Base-by-base conservation (phyloP, 2,113 vertebrate species). In the Platichthys flesus region DNA sequence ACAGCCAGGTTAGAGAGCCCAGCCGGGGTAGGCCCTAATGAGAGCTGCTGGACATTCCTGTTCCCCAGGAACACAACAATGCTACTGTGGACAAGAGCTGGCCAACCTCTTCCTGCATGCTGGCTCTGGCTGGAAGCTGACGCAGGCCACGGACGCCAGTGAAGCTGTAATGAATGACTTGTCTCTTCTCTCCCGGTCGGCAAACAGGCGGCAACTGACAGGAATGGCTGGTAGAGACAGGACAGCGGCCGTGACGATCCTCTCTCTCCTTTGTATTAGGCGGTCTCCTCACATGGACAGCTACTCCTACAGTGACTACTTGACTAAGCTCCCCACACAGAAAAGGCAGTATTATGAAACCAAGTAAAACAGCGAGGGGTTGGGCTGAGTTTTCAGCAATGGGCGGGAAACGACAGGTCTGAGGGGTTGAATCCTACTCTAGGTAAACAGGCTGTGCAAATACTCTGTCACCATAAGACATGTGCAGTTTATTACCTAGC, bases 71-170 rank as follows among this genome's bases (percentile, higher is more conserved):
- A 83, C 57, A 90, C 86, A 91, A 90, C 86, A 90, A 85, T 31
- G 76, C 78, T 78, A 86, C 85, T 81, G 81, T 74, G 60, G 70
- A 81, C 18, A 24, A 49, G 85, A 91, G 78, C 78, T 90, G 78
- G 81, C 88, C 67, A 51, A 93, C 90, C 92, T 93, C 84, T 86
- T 90, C 84, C 83, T 88, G 83, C 90, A 91, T 91, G 79, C 66
- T 90, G 89, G 74, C 79, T 83, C 74, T 28, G 71, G 75, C 67
- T 72, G 61, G 76, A 28, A 57, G 80, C 56, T 71, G 82, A 88
- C 82, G 35, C 73, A 84, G 47, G 58, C 15, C 71, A 63, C 26
- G 14, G 47, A 82, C 67, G 67, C 65, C 79, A 67, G 58, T 37
- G 66, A 59, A 71, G 86, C 79, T 45, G 76, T 20, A 69, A 87